Evolutionary conservation across 1,140 invertebrate genomes (phyloP), one percentile per base, ranked within the genome.

Genomic region (Octopus sinensis): DNA sequence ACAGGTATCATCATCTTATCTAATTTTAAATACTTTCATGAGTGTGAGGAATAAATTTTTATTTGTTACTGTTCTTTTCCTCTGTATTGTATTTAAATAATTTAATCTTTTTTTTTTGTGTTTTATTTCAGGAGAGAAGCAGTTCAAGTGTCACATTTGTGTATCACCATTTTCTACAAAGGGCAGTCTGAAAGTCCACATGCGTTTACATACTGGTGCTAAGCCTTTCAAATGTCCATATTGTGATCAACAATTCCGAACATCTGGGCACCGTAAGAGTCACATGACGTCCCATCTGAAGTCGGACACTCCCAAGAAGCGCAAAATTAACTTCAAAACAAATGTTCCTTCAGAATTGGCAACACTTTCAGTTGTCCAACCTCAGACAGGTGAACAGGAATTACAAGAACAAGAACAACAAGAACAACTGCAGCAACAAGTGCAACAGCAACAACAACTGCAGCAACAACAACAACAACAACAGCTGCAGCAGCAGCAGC

Each of bases 201-300:
- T 95, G 93, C 86, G 93, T 80, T 87, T 94, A 0, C 93, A 94
- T 85, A 94, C 93, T 78, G 94, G 94, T 75, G 92, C 92, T 4
- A 94, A 93, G 86, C 94, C 94, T 2, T 95, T 94, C 86, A 91
- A 92, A 62, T 95, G 94, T 80, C 88, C 90, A 2, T 89, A 93
- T 77, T 95, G 94, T 88, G 91, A 92, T 53, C 89, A 92, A 51
- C 90, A 91, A 79, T 95, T 95, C 86, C 88, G 94, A 68, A 92
- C 91, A 6, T 92, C 91, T 2, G 91, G 91, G 23, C 91, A 92
- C 83, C 84, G 91, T 7, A 92, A 92, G 83, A 90, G 88, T 84
- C 91, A 92, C 84, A 89, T 92, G n/a, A 54, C 87, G 13, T 85
- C 88, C 17, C 91, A 92, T 83, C 91, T 91, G 77, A 92, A 92